phyloP scores from a whole-genome alignment of 1,140 invertebrate genomes.

The Sitodiplosis mosellana region DNA sequence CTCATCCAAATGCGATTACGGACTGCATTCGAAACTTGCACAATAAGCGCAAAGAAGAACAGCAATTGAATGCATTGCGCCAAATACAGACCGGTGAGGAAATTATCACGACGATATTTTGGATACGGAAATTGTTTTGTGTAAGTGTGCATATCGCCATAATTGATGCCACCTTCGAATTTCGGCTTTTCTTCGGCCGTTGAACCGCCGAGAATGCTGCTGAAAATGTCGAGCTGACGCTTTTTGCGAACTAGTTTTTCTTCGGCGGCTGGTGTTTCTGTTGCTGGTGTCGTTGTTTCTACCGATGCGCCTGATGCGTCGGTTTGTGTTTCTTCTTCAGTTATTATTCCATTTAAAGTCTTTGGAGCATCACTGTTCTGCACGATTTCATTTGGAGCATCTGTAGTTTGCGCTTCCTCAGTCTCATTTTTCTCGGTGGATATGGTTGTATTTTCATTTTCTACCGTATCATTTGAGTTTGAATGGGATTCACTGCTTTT shows the following conservation, averaged over 20 bases:
- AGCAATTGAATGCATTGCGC: slow-evolving; percentile 38
- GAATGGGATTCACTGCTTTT: too few relatives aligned
- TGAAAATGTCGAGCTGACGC: not conserved
- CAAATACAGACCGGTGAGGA: slow-evolving; percentile 41
- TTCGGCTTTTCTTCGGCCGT: not conserved
- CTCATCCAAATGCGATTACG: slow-evolving; percentile 41
- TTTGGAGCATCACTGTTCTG: not conserved
- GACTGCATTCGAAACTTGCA: slow-evolving; percentile 37
- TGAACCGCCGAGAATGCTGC: not conserved
- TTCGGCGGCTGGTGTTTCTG: not conserved
- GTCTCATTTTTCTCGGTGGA: not conserved
- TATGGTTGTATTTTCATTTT: not conserved
- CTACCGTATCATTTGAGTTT: not conserved
- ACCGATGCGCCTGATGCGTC: not conserved
- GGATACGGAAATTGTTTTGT: slow-evolving; percentile 49
- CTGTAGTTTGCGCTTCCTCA: not conserved
- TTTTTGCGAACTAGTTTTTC: not conserved
- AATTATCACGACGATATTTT: slow-evolving; percentile 40
- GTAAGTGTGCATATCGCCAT: slow-evolving; percentile 31
- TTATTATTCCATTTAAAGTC: not conserved
- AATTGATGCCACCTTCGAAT: not conserved
- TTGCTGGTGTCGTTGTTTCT: not conserved
- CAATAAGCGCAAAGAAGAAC: slow-evolving; percentile 41
- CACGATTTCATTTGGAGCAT: not conserved
- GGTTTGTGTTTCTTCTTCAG: not conserved